phyloP scores from a whole-genome alignment of 2,797 vertebrate genomes.

The Epinephelus malabaricus region DNA sequence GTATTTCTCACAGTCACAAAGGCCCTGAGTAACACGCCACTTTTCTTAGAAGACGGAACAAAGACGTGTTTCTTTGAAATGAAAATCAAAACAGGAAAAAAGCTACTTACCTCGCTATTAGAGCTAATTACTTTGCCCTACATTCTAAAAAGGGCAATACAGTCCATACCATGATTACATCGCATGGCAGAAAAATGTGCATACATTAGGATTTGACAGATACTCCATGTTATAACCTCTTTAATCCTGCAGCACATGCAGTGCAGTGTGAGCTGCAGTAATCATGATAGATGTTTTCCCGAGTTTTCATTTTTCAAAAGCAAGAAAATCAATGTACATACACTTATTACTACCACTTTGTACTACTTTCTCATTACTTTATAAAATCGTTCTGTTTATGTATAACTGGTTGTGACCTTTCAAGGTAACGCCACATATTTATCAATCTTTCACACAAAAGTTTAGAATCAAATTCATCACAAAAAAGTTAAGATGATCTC shows the following conservation, averaged over 20 bases:
- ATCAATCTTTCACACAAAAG: neutral
- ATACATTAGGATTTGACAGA: slow-evolving; percentile 13
- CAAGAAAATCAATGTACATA: slow-evolving; percentile 8
- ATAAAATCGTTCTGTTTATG: neutral
- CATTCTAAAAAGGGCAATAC: slow-evolving; percentile 2
- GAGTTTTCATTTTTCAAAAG: slow-evolving; percentile 17
- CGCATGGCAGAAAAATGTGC: slow-evolving; percentile 15
- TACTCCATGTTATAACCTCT: slow-evolving; percentile 18
- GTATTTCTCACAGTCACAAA: slow-evolving; percentile 43
- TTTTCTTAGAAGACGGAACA: slow-evolving; percentile 30
- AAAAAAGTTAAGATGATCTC: neutral
- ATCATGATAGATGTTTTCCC: slow-evolving; percentile 6
- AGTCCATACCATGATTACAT: slow-evolving; percentile 9
- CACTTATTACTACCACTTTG: neutral
- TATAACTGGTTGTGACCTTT: slow-evolving; percentile 11
- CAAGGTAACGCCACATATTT: neutral
- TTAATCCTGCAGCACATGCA: slow-evolving; percentile 21
- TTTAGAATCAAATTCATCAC: slow-evolving; percentile 3
- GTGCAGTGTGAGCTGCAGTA: neutral
- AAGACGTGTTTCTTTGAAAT: slow-evolving; percentile 47
- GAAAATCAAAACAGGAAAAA: slow-evolving; percentile 36
- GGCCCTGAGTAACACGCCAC: neutral
- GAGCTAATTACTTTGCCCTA: slow-evolving; percentile 19
- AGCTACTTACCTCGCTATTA: slow-evolving; percentile 14
- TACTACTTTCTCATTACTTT: neutral